Evolutionary conservation across 2,797 vertebrate species (phyloP).

Genomic region (Neosilurus hyrtlii): DNA sequence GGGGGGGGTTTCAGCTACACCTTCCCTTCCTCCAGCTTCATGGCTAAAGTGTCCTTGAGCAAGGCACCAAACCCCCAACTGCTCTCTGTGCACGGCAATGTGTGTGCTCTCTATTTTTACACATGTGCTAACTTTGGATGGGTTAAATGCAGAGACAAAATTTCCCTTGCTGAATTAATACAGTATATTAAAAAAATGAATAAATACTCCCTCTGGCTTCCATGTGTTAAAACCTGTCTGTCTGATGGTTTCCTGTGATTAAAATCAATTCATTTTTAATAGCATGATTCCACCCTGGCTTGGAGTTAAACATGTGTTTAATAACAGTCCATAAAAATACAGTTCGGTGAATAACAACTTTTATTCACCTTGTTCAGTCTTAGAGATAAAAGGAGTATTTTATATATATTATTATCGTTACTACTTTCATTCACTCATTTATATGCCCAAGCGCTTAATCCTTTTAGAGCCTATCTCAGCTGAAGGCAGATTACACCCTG

Average conservation of each 20-base stretch:
- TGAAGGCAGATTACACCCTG: too few species aligned
- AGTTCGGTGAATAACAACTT: background rate
- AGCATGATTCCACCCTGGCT: background rate
- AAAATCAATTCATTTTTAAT: background rate
- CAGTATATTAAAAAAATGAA: too few species aligned
- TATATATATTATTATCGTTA: background rate
- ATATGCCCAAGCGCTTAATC: too few species aligned
- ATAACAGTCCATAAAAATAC: background rate
- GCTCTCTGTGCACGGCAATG: background rate
- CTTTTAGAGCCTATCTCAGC: too few species aligned
- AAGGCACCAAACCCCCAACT: background rate
- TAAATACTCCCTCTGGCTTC: background rate
- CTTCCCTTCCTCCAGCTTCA: too few species aligned
- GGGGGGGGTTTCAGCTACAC: too few species aligned
- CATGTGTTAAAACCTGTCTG: constrained; percentile 10
- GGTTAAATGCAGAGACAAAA: too few species aligned
- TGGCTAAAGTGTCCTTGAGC: too few species aligned
- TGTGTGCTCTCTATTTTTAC: too few species aligned
- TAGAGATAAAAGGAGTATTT: background rate
- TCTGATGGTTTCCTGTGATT: background rate
- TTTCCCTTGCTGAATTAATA: too few species aligned
- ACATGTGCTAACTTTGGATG: too few species aligned
- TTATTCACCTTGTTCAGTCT: background rate
- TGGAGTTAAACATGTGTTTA: background rate
- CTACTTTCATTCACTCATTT: background rate